Conservation (phyloP, 2,888 invertebrate species). For the Odontomyia ornata region DNA sequence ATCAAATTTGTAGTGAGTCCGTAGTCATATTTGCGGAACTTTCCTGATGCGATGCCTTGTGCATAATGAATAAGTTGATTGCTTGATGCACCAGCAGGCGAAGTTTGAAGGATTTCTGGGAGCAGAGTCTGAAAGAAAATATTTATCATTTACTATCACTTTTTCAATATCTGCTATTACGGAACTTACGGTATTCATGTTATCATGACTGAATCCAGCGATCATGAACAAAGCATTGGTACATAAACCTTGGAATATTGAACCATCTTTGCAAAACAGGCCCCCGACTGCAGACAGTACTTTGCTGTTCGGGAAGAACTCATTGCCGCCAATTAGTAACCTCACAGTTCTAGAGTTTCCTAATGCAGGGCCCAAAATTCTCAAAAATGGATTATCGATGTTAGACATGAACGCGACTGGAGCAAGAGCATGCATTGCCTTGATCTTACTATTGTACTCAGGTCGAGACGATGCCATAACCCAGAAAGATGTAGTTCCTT, state of each 20-base stretch:
- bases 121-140: constrained; percentile 65
- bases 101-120: constrained; percentile 68
- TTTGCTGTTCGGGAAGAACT: neutral
- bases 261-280: neutral
- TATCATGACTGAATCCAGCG: constrained; percentile 11
- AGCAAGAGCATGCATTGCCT: constrained; percentile 24
- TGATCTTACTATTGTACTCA: constrained; percentile 10
- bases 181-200: constrained; percentile 17
- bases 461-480: constrained; percentile 58
- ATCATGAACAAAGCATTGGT: neutral
- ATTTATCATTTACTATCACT: too few species aligned
- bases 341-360: neutral
- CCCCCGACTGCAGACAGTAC: neutral
- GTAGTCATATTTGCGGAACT: constrained; percentile 66
- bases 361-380: neutral
- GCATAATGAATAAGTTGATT: constrained; percentile 72
- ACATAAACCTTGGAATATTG: neutral
- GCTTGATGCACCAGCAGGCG: constrained; percentile 72
- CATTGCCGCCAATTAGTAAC: neutral
- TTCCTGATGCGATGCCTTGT: constrained; percentile 64
- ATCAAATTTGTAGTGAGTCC: constrained; percentile 64
- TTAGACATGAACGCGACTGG: constrained; percentile 19
- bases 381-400: constrained; percentile 6
- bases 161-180: too few species aligned
- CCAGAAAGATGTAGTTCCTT: constrained; percentile 73